Evolutionary conservation across 1,140 invertebrate genomes (phyloP).

Genomic region (Nasonia vitripennis): DNA sequence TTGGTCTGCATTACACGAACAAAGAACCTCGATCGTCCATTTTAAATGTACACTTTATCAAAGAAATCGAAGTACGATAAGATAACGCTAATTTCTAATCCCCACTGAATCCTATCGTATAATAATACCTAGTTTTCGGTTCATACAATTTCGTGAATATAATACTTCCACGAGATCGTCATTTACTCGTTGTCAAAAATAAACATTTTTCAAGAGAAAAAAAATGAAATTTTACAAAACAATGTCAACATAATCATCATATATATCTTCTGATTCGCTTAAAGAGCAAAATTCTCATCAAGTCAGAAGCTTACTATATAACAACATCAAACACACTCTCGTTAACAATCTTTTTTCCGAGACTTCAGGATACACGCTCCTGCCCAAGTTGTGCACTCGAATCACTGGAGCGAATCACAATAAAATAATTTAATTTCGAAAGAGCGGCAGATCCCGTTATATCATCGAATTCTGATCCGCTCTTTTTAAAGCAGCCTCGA

Average conservation of each 20-base stretch:
- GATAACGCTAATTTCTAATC: not conserved
- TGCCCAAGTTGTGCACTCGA: not conserved
- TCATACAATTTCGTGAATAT: too few species aligned
- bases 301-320: conserved; percentile 17
- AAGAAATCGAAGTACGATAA: not conserved
- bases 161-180: not conserved
- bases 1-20: not conserved
- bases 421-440: not conserved
- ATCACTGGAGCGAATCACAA: not conserved
- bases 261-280: not conserved
- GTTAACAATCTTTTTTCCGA: conserved; percentile 15
- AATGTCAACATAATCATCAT: conserved; percentile 28
- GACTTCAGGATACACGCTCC: not conserved
- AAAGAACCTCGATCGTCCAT: not conserved
- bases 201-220: not conserved
- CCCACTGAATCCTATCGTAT: too few species aligned
- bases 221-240: conserved; percentile 7
- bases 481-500: too few species aligned
- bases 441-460: not conserved
- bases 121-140: too few species aligned
- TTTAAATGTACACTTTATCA: not conserved
- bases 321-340: conserved; percentile 37
- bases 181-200: not conserved
- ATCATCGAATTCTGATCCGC: too few species aligned
- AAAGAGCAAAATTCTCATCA: not conserved